Evolutionary conservation across 2,888 invertebrate genomes (phyloP).

Genomic region (Argyresthia albistria): DNA sequence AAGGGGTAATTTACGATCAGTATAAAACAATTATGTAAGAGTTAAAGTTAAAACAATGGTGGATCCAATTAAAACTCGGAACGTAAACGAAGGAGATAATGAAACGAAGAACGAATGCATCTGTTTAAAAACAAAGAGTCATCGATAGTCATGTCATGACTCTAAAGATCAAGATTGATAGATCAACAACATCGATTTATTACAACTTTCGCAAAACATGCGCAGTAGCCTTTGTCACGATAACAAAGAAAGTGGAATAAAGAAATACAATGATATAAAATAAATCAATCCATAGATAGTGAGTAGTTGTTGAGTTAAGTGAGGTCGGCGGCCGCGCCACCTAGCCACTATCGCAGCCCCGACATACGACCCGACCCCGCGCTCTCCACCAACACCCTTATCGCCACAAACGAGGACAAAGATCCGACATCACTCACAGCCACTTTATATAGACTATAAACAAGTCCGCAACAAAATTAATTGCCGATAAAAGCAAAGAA

Average conservation of each 20-base stretch:
- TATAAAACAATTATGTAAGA: neutral
- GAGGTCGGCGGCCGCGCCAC: conserved; percentile 46
- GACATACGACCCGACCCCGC: conserved; percentile 51
- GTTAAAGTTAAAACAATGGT: neutral
- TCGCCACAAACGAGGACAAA: conserved; percentile 61
- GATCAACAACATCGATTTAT: neutral
- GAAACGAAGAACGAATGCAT: neutral
- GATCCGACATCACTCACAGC: conserved; percentile 35
- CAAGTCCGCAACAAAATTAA: conserved; percentile 34
- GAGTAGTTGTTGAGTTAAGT: neutral
- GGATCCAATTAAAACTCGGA: neutral
- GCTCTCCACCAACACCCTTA: conserved; percentile 43
- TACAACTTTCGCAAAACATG: neutral
- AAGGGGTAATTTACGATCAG: neutral
- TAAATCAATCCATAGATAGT: neutral
- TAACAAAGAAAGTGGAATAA: conserved; percentile 1
- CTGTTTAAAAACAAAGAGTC: neutral
- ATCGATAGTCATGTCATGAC: neutral
- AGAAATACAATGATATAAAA: neutral
- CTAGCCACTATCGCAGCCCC: conserved; percentile 43
- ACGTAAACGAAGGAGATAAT: neutral
- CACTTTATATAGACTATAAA: conserved; percentile 42
- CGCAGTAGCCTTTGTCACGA: neutral
- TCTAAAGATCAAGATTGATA: neutral
- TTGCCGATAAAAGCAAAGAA: conserved; percentile 38